Percentiles rank a stretch among this genome's conserved stretches.
These are phyloP conservation scores for Cirrhinus mrigala DNA, from an alignment of 2,797 vertebrate genomes.

Conservation along the genomic window DNA sequence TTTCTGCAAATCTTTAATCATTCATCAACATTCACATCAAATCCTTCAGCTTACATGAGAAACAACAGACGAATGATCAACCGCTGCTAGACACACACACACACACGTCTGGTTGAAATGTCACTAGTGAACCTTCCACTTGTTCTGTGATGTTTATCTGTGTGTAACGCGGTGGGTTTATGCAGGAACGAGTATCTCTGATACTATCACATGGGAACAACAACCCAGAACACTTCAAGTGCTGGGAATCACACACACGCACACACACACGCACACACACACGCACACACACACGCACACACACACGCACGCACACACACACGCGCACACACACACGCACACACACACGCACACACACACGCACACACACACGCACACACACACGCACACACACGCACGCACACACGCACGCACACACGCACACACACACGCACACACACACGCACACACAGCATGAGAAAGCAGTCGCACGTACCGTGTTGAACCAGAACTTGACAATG, in stretches of 20 bases:
- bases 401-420: no score
- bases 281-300: slow-evolving; percentile 31
- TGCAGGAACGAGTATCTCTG: slow-evolving; percentile 60
- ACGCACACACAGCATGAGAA: slow-evolving; percentile 24
- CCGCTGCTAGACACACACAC: not conserved
- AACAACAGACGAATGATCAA: slow-evolving; percentile 11
- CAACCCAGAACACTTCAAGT: slow-evolving; percentile 46
- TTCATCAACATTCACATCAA: not conserved
- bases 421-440: slow-evolving; percentile 41
- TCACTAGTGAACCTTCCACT: slow-evolving; percentile 16
- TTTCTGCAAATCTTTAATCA: not conserved
- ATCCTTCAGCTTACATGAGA: not conserved
- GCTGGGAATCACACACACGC: slow-evolving; percentile 65
- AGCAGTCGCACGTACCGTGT: slow-evolving; percentile 84
- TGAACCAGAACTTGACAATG: slow-evolving; percentile 99
- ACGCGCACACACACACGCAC: slow-evolving; percentile 45
- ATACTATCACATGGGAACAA: slow-evolving; percentile 71
- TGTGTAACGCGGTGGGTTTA: slow-evolving; percentile 35
- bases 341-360: slow-evolving; percentile 16
- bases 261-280: slow-evolving; percentile 39
- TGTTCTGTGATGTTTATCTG: not conserved
- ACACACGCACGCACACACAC: slow-evolving; percentile 34
- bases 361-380: slow-evolving; percentile 43
- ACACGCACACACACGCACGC: no score
- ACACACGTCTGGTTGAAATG: slow-evolving; percentile 6